These are phyloP conservation scores for Merluccius polli DNA, from an alignment of 2,797 vertebrate species.

Conservation along the genomic window DNA sequence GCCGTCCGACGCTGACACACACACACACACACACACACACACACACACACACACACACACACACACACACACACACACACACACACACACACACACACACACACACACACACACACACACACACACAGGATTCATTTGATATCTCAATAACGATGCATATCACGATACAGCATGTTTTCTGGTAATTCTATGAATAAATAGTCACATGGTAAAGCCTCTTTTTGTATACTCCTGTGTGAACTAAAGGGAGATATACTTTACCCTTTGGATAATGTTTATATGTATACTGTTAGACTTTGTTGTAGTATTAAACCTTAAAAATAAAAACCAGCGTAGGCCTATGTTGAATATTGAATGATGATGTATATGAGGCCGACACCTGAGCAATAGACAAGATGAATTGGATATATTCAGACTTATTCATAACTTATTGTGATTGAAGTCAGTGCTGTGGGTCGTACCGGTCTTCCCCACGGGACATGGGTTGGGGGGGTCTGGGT, in stretches of 20 bases:
- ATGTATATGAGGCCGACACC: neutral
- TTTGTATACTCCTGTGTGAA: neutral
- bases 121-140: too few relatives aligned
- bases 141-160: too few relatives aligned
- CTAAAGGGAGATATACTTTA: neutral
- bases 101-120: too few relatives aligned
- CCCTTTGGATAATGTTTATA: neutral
- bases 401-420: neutral
- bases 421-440: neutral
- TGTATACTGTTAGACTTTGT: neutral
- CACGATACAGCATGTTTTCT: too few relatives aligned
- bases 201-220: too few relatives aligned
- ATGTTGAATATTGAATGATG: neutral
- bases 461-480: constrained; percentile 92
- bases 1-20: constrained; percentile 77
- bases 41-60: neutral
- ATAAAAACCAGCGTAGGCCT: neutral
- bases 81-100: too few relatives aligned
- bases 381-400: neutral
- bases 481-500: constrained; percentile 96
- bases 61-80: too few relatives aligned
- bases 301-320: neutral
- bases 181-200: too few relatives aligned
- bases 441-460: constrained; percentile 44
- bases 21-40: neutral